A percentile compares a stretch with the other conserved stretches of the same genome.
These are phyloP conservation scores for Dynastes hyllus DNA, from an alignment of 2,888 invertebrate species.

Conservation along the genomic window DNA sequence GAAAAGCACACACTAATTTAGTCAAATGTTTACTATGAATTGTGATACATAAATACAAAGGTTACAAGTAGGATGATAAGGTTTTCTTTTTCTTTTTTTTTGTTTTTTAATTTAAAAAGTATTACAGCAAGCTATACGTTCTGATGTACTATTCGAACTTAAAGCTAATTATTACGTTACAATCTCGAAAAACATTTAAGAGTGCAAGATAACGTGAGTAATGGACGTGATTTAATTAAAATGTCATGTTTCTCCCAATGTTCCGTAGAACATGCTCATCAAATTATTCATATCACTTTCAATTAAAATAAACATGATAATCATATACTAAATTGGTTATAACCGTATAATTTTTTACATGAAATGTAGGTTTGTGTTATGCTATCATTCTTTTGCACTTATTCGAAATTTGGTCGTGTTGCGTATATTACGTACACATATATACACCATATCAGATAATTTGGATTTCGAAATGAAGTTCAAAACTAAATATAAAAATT, in stretches of 20 bases:
- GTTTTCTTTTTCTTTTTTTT: no score
- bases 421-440: neutral
- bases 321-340: constrained; percentile 22
- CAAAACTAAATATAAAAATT: no score
- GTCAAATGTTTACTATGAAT: no score
- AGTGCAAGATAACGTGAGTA: constrained; percentile 19
- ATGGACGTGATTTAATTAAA: constrained; percentile 39
- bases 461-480: no score
- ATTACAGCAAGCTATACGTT: neutral
- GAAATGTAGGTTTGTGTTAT: neutral
- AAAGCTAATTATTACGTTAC: constrained; percentile 11
- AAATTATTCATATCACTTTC: constrained; percentile 38
- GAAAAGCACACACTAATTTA: no score
- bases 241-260: constrained; percentile 29
- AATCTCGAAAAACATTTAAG: neutral
- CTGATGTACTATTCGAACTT: neutral
- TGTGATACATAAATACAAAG: no score
- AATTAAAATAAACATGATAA: constrained; percentile 32
- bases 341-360: neutral
- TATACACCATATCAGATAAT: no score
- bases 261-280: constrained; percentile 25
- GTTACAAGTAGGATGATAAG: no score
- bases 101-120: neutral
- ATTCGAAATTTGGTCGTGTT: neutral
- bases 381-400: constrained; percentile 1